phyloP scores from a whole-genome alignment of 2,797 vertebrate species.

The Melanotaenia pygmaea region DNA sequence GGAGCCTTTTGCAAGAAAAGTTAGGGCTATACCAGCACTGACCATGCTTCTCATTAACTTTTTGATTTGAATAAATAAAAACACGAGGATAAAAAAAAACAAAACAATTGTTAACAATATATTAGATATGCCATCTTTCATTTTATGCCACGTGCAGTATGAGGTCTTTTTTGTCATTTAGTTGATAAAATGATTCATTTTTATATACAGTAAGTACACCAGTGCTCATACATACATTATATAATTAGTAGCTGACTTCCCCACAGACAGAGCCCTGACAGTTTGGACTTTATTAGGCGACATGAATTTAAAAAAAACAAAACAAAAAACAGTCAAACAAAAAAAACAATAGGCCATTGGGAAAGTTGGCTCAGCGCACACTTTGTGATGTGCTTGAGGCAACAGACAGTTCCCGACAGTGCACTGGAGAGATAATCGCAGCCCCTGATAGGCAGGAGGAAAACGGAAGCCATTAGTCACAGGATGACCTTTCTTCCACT shows the following conservation, averaged over 20 bases:
- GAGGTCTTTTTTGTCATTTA: background rate
- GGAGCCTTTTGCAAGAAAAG: background rate
- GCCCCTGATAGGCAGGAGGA: conserved; percentile 69
- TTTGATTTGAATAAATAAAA: background rate
- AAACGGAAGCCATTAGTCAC: conserved; percentile 79
- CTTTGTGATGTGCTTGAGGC: conserved; percentile 52
- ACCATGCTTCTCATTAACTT: background rate
- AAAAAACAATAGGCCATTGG: conserved; percentile 61
- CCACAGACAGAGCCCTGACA: background rate
- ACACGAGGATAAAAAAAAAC: background rate
- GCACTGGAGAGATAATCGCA: conserved; percentile 74
- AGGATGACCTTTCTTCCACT: conserved; percentile 70
- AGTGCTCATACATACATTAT: background rate
- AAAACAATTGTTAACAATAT: background rate
- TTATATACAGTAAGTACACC: background rate
- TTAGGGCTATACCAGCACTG: background rate
- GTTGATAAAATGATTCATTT: background rate
- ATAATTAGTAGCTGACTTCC: no score
- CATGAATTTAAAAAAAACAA: conserved; percentile 24
- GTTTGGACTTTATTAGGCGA: conserved; percentile 36
- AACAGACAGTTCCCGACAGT: conserved; percentile 77
- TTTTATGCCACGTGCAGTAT: background rate
- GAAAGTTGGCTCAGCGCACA: conserved; percentile 56
- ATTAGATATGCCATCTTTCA: background rate
- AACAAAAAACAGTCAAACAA: background rate